Evolutionary conservation across 2,113 vertebrate species (phyloP).

Genomic region (Clupea harengus): DNA sequence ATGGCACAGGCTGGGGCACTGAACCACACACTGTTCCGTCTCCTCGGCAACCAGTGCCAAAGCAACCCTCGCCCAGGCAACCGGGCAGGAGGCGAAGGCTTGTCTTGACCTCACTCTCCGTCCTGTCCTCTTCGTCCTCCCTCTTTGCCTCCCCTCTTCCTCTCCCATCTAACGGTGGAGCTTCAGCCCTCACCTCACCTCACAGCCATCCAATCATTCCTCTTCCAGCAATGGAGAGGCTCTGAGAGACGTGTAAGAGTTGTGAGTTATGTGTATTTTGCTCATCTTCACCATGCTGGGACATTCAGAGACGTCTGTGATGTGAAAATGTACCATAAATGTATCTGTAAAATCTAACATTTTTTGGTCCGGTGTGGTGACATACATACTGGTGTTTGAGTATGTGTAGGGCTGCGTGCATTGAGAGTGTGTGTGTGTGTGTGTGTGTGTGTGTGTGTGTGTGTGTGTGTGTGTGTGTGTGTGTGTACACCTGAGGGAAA

Average conservation of each 20-base stretch:
- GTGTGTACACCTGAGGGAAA: constrained; percentile 66
- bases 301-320: background rate
- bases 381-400: background rate
- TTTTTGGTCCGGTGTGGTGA: background rate
- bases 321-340: background rate
- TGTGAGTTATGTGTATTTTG: background rate
- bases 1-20: background rate
- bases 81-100: background rate
- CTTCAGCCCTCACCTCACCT: background rate
- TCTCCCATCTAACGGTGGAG: too few relatives aligned
- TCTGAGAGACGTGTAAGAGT: background rate
- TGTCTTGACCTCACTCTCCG: background rate
- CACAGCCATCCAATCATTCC: background rate
- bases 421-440: constrained; percentile 6
- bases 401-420: too few relatives aligned
- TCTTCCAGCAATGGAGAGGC: background rate
- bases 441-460: background rate
- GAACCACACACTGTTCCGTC: background rate
- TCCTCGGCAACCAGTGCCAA: background rate
- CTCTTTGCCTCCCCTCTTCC: background rate
- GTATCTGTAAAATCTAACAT: background rate
- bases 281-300: background rate
- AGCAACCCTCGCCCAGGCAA: background rate
- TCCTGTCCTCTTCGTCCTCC: background rate
- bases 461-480: constrained; percentile 12